Percentiles rank a stretch among this genome's conserved stretches.
Conservation (phyloP, 2,888 invertebrate genomes). For the Watsonalla binaria region DNA sequence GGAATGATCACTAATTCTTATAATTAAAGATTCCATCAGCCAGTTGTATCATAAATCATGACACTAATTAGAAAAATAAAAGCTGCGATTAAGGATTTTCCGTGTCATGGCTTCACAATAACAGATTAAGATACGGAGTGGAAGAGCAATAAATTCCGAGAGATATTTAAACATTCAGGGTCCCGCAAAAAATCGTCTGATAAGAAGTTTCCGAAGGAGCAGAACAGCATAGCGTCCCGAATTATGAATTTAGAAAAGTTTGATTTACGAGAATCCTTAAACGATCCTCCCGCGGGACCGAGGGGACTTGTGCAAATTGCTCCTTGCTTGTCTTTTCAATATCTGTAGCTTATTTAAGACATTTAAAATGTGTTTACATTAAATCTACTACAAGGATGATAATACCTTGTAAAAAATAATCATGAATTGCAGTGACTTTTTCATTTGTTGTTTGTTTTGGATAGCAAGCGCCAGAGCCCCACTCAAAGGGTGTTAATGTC, state of each 20-base stretch:
- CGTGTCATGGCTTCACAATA: neutral
- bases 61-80: neutral
- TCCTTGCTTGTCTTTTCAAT: conserved; percentile 20
- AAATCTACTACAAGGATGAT: too few relatives aligned
- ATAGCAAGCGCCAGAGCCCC: too few relatives aligned
- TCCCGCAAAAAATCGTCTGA: neutral
- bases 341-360: neutral
- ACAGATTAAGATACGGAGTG: neutral
- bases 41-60: too few relatives aligned
- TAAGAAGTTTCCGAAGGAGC: conserved; percentile 2
- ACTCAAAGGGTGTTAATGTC: too few relatives aligned
- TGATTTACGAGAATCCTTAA: conserved; percentile 19
- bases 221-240: conserved; percentile 10
- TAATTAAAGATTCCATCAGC: too few relatives aligned
- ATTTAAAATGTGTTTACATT: too few relatives aligned
- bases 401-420: too few relatives aligned
- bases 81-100: neutral
- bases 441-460: too few relatives aligned
- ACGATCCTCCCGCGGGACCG: conserved; percentile 12
- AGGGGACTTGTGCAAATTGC: conserved; percentile 30
- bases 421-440: too few relatives aligned
- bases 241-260: conserved; percentile 19
- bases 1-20: too few relatives aligned
- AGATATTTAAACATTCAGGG: neutral
- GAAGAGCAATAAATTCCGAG: neutral